phyloP scores from a whole-genome alignment of 2,113 vertebrate genomes.

The Ailurus styani region DNA sequence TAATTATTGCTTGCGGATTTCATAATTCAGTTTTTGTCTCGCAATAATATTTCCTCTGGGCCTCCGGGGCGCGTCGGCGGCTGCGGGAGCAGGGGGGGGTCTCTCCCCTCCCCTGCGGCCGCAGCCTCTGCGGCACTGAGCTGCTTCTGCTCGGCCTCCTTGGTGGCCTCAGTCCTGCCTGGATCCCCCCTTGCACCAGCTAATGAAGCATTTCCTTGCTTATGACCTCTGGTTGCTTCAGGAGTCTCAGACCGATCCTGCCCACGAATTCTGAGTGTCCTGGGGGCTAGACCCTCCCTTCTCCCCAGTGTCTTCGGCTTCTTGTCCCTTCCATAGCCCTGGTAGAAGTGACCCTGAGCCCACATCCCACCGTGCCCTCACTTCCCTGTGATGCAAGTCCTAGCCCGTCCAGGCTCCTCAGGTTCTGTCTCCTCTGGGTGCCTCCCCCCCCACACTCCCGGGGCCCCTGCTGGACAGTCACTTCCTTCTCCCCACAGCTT shows the following conservation, averaged over 20 bases:
- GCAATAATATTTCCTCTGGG: conserved; percentile 70
- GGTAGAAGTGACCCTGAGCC: not conserved
- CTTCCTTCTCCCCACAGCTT: not conserved
- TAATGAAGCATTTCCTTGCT: not conserved
- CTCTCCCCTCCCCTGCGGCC: fast-evolving
- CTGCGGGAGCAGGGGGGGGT: not conserved
- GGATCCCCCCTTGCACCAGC: not conserved
- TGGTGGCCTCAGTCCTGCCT: not conserved
- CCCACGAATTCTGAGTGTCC: not conserved
- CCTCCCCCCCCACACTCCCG: too few species aligned
- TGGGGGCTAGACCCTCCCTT: not conserved
- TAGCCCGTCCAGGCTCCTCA: not conserved
- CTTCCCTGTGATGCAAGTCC: not conserved
- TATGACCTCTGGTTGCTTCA: not conserved
- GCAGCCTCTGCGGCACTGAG: not conserved
- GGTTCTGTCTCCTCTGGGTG: not conserved
- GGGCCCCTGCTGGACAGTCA: fast-evolving
- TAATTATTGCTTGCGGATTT: conserved; percentile 79
- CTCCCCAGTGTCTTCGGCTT: not conserved
- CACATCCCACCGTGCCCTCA: not conserved
- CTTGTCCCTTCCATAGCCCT: not conserved
- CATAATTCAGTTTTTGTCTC: conserved; percentile 74
- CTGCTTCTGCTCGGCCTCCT: not conserved
- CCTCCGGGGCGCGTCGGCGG: conserved; percentile 39
- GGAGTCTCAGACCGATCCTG: not conserved